Conservation (phyloP, 2,888 invertebrate species). For the Sphaerophoria rueppellii region DNA sequence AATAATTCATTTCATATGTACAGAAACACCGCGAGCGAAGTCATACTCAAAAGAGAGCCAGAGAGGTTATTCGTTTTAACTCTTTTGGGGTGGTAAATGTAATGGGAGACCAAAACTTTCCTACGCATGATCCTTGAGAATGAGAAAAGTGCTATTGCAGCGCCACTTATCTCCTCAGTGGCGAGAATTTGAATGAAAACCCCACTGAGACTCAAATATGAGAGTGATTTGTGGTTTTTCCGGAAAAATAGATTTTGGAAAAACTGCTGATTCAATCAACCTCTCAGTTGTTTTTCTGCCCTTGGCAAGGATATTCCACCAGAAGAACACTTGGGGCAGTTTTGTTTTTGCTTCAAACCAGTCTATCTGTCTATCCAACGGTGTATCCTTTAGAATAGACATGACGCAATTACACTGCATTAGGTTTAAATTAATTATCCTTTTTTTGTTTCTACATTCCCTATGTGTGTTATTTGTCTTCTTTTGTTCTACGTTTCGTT, state of each 20-base stretch:
- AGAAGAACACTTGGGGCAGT: not conserved
- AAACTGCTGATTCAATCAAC: constrained; percentile 66
- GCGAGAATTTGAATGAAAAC: too few relatives aligned
- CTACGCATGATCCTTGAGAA: too few relatives aligned
- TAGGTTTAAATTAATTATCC: constrained; percentile 72
- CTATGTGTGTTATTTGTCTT: constrained; percentile 40
- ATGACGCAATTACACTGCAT: constrained; percentile 73
- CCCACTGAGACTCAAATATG: too few relatives aligned
- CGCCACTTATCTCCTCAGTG: too few relatives aligned
- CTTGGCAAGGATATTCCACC: constrained; percentile 50
- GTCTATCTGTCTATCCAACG: not conserved
- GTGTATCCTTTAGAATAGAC: constrained; percentile 21
- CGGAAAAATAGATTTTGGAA: constrained; percentile 18
- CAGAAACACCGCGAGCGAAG: constrained; percentile 14
- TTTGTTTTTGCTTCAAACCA: not conserved
- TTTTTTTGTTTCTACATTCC: constrained; percentile 6
- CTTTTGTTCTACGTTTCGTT: constrained; percentile 44
- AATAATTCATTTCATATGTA: constrained; percentile 70
- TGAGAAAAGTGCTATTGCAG: too few relatives aligned
- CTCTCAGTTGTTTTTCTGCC: constrained; percentile 60
- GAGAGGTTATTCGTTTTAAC: not conserved
- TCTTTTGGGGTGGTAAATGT: too few relatives aligned
- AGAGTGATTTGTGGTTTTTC: too few relatives aligned
- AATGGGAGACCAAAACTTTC: too few relatives aligned
- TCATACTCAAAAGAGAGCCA: not conserved